Evolutionary conservation across 1,140 invertebrate species (phyloP).

Genomic region (Leptinotarsa lineolata): DNA sequence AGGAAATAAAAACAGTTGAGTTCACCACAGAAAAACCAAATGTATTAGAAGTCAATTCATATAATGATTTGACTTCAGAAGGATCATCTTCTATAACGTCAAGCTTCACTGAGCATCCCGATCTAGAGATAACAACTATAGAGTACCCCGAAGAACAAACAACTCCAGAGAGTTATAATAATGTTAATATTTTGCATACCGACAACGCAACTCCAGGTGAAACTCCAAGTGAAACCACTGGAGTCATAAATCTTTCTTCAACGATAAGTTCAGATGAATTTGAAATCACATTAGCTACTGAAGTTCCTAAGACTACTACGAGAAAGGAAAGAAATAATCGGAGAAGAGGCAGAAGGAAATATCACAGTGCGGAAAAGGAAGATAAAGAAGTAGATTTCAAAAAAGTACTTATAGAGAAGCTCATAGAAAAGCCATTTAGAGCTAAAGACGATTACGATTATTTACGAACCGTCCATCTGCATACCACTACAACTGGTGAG

Average conservation of each 20-base stretch:
- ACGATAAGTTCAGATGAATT: neutral
- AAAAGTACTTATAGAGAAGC: neutral
- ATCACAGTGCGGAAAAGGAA: neutral
- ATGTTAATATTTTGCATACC: neutral
- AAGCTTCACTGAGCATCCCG: too few relatives aligned
- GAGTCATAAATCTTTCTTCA: neutral
- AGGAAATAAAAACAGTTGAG: neutral
- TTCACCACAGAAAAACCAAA: neutral
- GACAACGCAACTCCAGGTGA: neutral
- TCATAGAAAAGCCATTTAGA: constrained; percentile 9
- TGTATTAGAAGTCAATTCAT: neutral
- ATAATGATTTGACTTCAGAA: neutral
- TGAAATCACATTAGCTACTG: neutral
- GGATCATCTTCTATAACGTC: neutral
- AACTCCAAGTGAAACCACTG: neutral
- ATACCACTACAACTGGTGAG: neutral
- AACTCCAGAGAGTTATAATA: neutral
- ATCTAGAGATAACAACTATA: too few relatives aligned
- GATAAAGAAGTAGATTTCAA: constrained; percentile 17
- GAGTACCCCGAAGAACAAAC: constrained; percentile 5
- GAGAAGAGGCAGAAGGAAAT: constrained; percentile 10
- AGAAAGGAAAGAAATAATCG: constrained; percentile 15
- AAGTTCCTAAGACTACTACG: constrained; percentile 13
- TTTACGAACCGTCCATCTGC: constrained; percentile 15
- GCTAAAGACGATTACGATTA: constrained; percentile 25